Evolutionary conservation across 2,888 invertebrate genomes (phyloP).

Genomic region (Phaedon cochleariae): DNA sequence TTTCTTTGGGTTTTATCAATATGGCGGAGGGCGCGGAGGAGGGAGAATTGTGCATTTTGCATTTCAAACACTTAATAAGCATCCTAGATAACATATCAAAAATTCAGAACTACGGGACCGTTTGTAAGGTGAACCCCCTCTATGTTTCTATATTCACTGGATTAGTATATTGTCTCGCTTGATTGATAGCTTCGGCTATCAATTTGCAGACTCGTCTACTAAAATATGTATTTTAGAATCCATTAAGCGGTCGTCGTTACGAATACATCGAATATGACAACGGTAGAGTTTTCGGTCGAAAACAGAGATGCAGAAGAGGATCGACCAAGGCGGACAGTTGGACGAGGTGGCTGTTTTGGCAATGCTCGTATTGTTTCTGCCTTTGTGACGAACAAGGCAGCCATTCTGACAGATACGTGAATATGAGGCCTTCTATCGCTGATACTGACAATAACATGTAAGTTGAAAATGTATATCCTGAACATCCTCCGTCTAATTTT

Average conservation of each 20-base stretch:
- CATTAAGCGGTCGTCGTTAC: slow-evolving; percentile 70
- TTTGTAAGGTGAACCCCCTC: too few relatives aligned
- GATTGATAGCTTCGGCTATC: too few relatives aligned
- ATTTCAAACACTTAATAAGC: too few relatives aligned
- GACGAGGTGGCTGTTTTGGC: slow-evolving; percentile 92
- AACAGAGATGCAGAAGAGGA: slow-evolving; percentile 67
- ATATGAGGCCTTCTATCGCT: slow-evolving; percentile 71
- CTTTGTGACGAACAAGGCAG: slow-evolving; percentile 79
- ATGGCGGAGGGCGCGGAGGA: too few relatives aligned
- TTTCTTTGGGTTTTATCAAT: too few relatives aligned
- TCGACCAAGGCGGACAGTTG: slow-evolving; percentile 82
- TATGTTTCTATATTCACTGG: too few relatives aligned
- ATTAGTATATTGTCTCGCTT: too few relatives aligned
- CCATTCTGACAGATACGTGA: slow-evolving; percentile 83
- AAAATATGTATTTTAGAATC: slow-evolving; percentile 49
- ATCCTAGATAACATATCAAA: too few relatives aligned
- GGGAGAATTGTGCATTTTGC: too few relatives aligned
- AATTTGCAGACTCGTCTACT: too few relatives aligned
- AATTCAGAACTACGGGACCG: too few relatives aligned
- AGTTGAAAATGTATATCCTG: background rate
- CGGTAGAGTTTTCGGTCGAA: slow-evolving; percentile 72
- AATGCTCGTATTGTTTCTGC: slow-evolving; percentile 91
- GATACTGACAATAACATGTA: slow-evolving; percentile 72
- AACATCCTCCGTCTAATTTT: background rate
- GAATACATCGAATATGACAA: slow-evolving; percentile 87